Base-by-base conservation (phyloP, 2,113 vertebrate genomes). In the Cynoglossus semilaevis region DNA sequence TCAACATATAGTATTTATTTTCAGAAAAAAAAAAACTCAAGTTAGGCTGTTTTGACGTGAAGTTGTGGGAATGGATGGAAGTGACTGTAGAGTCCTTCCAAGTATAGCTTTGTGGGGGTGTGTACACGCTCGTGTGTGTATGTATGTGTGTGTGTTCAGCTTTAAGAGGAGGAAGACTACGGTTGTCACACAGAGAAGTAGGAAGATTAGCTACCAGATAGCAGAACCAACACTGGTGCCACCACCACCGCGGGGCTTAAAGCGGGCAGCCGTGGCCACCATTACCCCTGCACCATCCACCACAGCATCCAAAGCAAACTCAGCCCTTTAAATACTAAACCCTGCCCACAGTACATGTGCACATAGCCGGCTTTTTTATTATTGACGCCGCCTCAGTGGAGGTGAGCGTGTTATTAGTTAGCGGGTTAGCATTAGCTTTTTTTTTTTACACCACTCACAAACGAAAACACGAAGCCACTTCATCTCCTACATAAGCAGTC, bases 201-300 rank as follows among this genome's bases (percentile, higher is more conserved):
- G 85, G 87, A 89, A 88, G 83, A 87, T 88, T 87, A 87, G 94
- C 92, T 94, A 85, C 92, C 91, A 94, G 90, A 94, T 80, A 85
- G 81, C 85, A 86, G 82, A 84, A 88, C 80, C 84, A 82, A 79
- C 78, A 76, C 72, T 85, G 89, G 87, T 88, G 91, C 88, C 85
- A 87, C 51, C 14, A 41, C 38, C 38, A 41, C 22, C 50, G 9
- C 84, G 78, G 84, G 87, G 87, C 87, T 84, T 57, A 84, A 77
- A 76, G 64, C 67, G 68, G 72, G 66, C 79, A 75, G 77, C 76
- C 36, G 15, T 58, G 84, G 75, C 64, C 83, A 90, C 80, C 77
- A 79, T 87, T 79, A 77, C 38, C 68, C 38, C 54, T 62, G 59
- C 77, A 59, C 48, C 47, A 56, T 63, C 65, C 38, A 57, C 36